phyloP scores from a whole-genome alignment of 1,140 invertebrate species.

The Anastrepha obliqua region DNA sequence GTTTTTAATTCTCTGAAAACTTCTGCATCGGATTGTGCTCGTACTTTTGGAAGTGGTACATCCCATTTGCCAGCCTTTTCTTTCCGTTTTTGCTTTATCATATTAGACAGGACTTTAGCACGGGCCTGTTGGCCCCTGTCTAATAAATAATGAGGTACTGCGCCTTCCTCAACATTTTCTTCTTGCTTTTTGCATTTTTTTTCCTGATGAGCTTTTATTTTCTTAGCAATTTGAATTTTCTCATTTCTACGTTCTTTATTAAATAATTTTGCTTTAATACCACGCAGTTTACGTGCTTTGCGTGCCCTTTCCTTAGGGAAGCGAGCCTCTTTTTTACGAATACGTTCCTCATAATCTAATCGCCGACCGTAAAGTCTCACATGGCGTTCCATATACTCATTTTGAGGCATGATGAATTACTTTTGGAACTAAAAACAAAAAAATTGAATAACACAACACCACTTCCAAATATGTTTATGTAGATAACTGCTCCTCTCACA shows the following conservation, averaged over 20 bases:
- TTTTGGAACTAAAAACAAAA: constrained; percentile 50
- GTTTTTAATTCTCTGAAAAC: constrained; percentile 96
- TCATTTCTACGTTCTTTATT: constrained; percentile 97
- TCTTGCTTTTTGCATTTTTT: constrained; percentile 91
- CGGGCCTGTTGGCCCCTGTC: constrained; percentile 96
- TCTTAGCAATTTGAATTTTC: constrained; percentile 99
- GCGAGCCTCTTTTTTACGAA: constrained; percentile 95
- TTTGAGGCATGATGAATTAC: constrained; percentile 92
- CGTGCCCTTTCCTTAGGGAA: constrained; percentile 92
- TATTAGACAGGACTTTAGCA: constrained; percentile 98
- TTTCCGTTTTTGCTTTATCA: constrained; percentile 99
- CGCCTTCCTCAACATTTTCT: constrained; percentile 90
- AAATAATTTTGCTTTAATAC: constrained; percentile 98
- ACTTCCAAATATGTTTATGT: not conserved
- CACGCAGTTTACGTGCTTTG: constrained; percentile 93
- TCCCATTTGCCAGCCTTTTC: constrained; percentile 99
- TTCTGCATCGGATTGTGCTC: constrained; percentile 97
- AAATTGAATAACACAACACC: not conserved
- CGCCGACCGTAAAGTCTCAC: constrained; percentile 96
- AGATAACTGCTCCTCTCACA: not conserved
- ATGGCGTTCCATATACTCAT: constrained; percentile 99
- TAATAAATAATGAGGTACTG: constrained; percentile 95
- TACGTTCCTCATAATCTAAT: constrained; percentile 98
- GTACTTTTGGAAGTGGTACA: constrained; percentile 98
- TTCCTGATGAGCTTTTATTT: constrained; percentile 94